A percentile compares a stretch with the other conserved stretches of the same genome.
These are phyloP conservation scores for Sus cebifrons DNA, from an alignment of 2,797 vertebrate genomes.

Conservation along the genomic window DNA sequence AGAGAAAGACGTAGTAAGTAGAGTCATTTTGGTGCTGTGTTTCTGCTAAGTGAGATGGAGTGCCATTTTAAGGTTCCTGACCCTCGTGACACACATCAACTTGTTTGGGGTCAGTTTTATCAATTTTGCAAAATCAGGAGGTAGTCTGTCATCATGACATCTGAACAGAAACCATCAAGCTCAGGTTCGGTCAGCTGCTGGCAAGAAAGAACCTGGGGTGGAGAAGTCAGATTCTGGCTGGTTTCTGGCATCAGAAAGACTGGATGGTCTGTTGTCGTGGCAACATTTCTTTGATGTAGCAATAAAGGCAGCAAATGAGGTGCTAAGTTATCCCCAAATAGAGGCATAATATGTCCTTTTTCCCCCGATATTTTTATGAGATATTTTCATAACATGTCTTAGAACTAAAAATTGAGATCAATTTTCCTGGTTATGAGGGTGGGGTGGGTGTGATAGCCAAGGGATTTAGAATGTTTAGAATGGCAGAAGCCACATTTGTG, in stretches of 20 bases:
- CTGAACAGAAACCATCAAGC: background rate
- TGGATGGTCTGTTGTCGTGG: conserved; percentile 47
- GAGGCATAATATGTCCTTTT: background rate
- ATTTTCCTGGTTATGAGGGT: background rate
- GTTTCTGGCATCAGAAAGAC: conserved; percentile 18
- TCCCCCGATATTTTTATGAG: background rate
- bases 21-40: background rate
- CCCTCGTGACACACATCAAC: background rate
- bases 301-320: conserved; percentile 55
- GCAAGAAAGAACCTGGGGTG: background rate
- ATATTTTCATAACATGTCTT: conserved; percentile 40
- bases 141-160: background rate
- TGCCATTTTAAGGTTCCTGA: background rate
- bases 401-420: background rate
- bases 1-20: background rate
- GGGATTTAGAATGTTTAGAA: conserved; percentile 1
- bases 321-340: conserved; percentile 70
- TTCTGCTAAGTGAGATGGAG: background rate
- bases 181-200: background rate
- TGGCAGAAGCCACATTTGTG: background rate
- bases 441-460: background rate
- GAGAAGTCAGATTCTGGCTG: background rate
- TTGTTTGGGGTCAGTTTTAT: background rate
- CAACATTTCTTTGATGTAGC: conserved; percentile 64
- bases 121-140: background rate